Evolutionary conservation across 2,113 vertebrate genomes (phyloP), one percentile per base, ranked within the genome.

Genomic region (Phodopus roborovskii): DNA sequence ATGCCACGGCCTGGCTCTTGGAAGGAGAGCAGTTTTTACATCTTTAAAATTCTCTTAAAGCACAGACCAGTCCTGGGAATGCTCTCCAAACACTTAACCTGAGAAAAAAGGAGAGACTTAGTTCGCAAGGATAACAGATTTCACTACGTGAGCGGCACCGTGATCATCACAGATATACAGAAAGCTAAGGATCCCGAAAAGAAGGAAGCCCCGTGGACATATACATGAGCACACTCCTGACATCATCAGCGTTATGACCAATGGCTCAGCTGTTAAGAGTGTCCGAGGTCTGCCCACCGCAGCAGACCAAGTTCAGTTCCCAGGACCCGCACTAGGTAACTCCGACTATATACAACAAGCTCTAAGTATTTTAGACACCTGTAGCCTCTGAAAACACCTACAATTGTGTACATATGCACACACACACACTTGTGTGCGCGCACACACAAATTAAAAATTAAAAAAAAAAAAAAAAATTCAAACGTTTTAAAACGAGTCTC

Each of bases 21-120:
- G 28, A 1, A 26, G 39, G 33, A 22, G 11, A 81, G 36, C 58
- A 24, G 78, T 73, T 74, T 88, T 56, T 24, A 42, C 75, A 60
- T 88, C 66, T 91, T 77, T 56, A 88, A 60, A 92, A 78, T 36
- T 36, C 83, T 88, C 79, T 86, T 48, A 88, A 74, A 94, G 92
- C 90, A 92, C 74, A 94, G 93, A 90, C 95, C 93, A 92, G n/a
- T 87, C 82, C 86, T 0, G 56, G 94, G 84, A 94, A 45, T 0
- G 60, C 60, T 91, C 92, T 96, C 83, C 30, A 48, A 74, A 95
- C 50, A 70, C 60, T 58, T 74, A 22, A 13, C 24, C 78, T 39
- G 75, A 58, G 45, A 84, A 1, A 42, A 8, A 4, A n/a, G 33
- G 30, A 15, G 50, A 5, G 68, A 12, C 16, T 1, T 1, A 26